These are phyloP conservation scores for Motacilla alba DNA, from an alignment of 2,113 vertebrate genomes.

Conservation along the genomic window DNA sequence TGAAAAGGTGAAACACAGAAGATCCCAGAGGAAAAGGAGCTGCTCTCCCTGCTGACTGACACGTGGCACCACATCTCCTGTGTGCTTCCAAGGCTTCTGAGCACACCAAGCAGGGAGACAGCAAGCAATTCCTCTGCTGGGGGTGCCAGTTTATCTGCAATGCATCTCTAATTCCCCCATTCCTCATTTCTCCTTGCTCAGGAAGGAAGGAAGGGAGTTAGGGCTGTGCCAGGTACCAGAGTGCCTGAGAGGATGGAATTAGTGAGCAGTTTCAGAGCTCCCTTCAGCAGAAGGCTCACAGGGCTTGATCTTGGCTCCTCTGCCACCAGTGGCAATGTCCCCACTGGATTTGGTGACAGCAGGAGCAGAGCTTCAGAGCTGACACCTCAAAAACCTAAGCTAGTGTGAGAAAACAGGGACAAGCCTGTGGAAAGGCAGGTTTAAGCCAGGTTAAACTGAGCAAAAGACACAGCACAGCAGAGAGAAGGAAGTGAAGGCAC, in stretches of 20 bases:
- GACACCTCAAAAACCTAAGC: not conserved
- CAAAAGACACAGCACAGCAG: not conserved
- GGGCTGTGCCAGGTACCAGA: not conserved
- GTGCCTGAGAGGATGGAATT: not conserved
- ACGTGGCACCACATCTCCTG: not conserved
- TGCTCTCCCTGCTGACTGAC: not conserved
- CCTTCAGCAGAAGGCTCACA: not conserved
- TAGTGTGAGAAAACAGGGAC: not conserved
- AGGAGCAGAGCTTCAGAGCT: not conserved
- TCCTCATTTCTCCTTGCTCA: not conserved
- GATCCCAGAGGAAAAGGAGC: not conserved
- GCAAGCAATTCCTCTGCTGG: not conserved
- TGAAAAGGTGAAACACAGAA: not conserved
- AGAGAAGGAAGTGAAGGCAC: not conserved
- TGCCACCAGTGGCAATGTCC: not conserved
- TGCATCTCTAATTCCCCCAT: not conserved
- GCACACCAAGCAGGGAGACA: not conserved
- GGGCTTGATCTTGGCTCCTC: not conserved
- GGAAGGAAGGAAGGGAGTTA: constrained; percentile 23
- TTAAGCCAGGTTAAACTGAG: not conserved
- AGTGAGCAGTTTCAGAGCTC: not conserved
- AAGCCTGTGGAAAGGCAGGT: not conserved
- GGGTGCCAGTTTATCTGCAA: not conserved
- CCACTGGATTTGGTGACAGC: not conserved
- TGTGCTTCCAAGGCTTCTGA: not conserved